These are phyloP conservation scores for Phrynocephalus forsythii DNA, from an alignment of 2,797 vertebrate species.

Conservation along the genomic window DNA sequence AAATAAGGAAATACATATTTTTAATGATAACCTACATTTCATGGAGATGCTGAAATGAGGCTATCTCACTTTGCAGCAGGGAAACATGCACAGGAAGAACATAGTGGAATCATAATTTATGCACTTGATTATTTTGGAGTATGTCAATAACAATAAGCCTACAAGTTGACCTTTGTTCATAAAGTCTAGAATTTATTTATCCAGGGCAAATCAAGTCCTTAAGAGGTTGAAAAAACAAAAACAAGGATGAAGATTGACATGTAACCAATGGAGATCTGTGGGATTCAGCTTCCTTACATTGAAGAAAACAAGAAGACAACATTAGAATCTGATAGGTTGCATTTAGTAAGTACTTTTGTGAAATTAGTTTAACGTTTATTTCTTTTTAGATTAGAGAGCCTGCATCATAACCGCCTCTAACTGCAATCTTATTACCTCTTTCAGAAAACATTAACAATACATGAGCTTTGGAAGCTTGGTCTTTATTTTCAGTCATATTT, in stretches of 20 bases:
- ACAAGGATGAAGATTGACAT: not conserved
- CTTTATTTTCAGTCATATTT: slow-evolving; percentile 14
- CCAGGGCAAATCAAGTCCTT: not conserved
- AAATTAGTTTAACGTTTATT: slow-evolving; percentile 27
- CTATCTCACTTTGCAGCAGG: not conserved
- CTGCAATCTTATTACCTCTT: not conserved
- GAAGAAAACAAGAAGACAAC: slow-evolving; percentile 25
- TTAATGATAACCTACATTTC: not conserved
- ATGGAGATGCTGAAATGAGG: not conserved
- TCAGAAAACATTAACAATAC: not conserved
- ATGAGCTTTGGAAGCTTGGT: rapidly evolving
- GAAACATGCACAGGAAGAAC: not conserved
- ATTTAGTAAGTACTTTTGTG: slow-evolving; percentile 24
- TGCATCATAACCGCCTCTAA: not conserved
- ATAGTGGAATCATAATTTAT: not conserved
- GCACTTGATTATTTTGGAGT: not conserved
- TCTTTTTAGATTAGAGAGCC: slow-evolving; percentile 21
- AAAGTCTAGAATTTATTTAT: slow-evolving; percentile 6
- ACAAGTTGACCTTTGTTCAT: not conserved
- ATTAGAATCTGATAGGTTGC: slow-evolving; percentile 1
- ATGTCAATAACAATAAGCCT: not conserved
- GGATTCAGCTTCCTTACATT: not conserved
- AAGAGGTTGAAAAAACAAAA: not conserved
- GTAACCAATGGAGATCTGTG: not conserved
- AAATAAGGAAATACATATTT: not conserved